Evolutionary conservation across 2,888 invertebrate genomes (phyloP).

Genomic region (Xestia ashworthii): DNA sequence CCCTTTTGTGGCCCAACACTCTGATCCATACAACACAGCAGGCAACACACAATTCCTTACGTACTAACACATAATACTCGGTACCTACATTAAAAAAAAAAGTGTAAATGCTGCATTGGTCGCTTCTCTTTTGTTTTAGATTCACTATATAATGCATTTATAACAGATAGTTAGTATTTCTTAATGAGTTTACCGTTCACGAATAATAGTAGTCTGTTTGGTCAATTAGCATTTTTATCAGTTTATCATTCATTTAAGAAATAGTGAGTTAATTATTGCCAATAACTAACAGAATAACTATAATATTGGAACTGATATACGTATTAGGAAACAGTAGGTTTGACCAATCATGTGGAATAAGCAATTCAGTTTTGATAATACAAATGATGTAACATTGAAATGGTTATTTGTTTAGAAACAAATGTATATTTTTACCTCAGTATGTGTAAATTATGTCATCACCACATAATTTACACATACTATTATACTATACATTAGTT

Average conservation of each 20-base stretch:
- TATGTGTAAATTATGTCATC: not conserved
- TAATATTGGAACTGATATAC: not conserved
- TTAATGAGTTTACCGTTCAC: conserved; percentile 34
- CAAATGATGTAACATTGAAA: not conserved
- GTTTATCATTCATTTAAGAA: conserved; percentile 33
- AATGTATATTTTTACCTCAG: not conserved
- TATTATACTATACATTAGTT: too few species aligned
- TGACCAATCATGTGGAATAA: not conserved
- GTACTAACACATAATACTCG: too few species aligned
- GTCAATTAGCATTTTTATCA: conserved; percentile 37
- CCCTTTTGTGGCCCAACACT: too few species aligned
- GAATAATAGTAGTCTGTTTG: conserved; percentile 19
- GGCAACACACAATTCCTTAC: too few species aligned
- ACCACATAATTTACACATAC: too few species aligned
- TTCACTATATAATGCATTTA: conserved; percentile 13
- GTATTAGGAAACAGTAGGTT: not conserved
- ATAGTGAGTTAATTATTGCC: conserved; percentile 9
- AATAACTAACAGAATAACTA: not conserved
- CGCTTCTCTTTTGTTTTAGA: conserved; percentile 3
- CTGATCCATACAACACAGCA: too few species aligned
- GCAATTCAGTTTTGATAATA: conserved; percentile 12
- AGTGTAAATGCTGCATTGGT: not conserved
- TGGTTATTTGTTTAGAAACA: not conserved
- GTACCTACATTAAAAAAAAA: too few species aligned
- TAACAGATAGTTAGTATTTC: conserved; percentile 20